Base-by-base conservation (phyloP, 2,888 invertebrate species). In the Epinotia nisella region DNA sequence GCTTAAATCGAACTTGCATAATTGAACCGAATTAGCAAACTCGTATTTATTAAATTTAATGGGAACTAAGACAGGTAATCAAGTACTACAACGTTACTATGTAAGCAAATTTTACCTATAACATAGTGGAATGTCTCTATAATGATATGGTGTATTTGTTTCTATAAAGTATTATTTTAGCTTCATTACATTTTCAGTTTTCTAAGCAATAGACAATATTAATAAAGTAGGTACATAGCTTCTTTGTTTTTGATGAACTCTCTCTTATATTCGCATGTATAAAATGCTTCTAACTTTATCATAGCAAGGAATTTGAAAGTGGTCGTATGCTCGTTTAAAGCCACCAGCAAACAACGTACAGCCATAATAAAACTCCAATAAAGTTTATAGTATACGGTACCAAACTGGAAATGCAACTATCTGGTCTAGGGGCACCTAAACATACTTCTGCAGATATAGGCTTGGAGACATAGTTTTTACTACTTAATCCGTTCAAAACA, bases 381-480 rank as follows among this genome's bases (percentile, higher is more conserved):
- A 88, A 88, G 89, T 85, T 87, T 89, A 88, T 83, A 84, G 55
- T 69, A 66, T 17, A 60, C 51, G 29, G 60, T 79, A 87, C 83
- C 85, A 85, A 83, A 88, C 87, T 88, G 87, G 88, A 90, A 92
- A 92, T 91, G 90, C 91, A 91, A 90, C 91, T 91, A 92, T 91
- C 90, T 91, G 88, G 82, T 90, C 86, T 83, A 85, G 87, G 86
- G 84, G 89, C 87, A 86, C 86, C 88, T 87, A 90, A 85, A 87
- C 87, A 90, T 90, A 91, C 87, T 89, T 87, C 82, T 82, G 83
- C 87, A 85, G 88, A 86, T 90, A 91, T 90, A 92, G 88, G 87
- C 87, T 89, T 85, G 90, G 91, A 92, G 91, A 90, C 90, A 90
- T 88, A 86, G 85, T 88, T 82, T 85, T 85, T 85, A 90, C 89